A percentile compares a stretch with the other conserved stretches of the same genome.
Evolutionary conservation across 2,797 vertebrate genomes (phyloP).

Genomic region (Calcarius lapponicus): DNA sequence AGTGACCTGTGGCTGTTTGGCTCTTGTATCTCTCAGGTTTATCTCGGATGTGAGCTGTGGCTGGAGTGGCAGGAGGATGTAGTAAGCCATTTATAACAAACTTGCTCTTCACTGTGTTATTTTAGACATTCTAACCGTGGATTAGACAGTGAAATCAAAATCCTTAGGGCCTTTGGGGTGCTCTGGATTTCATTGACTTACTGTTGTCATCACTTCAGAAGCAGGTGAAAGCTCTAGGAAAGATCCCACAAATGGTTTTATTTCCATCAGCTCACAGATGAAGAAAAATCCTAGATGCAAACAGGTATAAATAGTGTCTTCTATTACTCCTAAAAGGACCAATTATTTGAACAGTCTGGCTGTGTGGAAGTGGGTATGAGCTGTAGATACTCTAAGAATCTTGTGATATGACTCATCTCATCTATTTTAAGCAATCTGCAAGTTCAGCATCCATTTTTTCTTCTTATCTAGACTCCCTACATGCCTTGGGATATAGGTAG

Average conservation of each 20-base stretch:
- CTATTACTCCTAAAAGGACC: not conserved
- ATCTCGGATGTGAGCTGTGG: not conserved
- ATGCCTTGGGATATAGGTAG: not conserved
- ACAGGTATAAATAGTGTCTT: not conserved
- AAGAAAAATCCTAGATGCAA: not conserved
- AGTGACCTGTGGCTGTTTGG: not conserved
- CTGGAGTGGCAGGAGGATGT: not conserved
- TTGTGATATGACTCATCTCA: not conserved
- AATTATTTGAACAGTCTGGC: not conserved
- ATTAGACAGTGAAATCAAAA: not conserved
- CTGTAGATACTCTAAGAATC: not conserved
- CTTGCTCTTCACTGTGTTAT: not conserved
- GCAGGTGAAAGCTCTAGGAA: not conserved
- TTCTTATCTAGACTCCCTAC: not conserved
- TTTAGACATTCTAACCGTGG: not conserved
- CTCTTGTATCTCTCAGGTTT: not conserved
- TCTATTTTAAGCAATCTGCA: not conserved
- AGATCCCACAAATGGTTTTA: not conserved
- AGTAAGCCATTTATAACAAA: not conserved
- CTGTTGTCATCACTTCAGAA: not conserved
- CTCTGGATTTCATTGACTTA: not conserved
- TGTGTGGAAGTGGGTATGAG: not conserved
- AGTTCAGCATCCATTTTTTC: not conserved
- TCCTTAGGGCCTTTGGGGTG: not conserved
- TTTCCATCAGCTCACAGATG: not conserved